These are phyloP conservation scores for Desoria tigrina DNA, from an alignment of 2,888 invertebrate genomes.

Conservation along the genomic window DNA sequence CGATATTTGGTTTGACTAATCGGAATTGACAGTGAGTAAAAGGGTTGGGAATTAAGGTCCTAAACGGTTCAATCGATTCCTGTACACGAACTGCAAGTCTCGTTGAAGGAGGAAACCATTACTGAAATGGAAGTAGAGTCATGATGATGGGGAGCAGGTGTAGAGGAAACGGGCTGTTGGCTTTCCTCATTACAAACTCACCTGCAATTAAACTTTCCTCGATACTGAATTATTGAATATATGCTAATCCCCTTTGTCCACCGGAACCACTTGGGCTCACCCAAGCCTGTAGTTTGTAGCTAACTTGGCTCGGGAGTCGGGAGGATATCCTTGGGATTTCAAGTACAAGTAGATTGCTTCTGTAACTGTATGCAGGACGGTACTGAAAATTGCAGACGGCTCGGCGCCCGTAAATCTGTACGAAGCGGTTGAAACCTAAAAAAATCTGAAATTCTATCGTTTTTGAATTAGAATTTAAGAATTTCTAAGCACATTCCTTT, in stretches of 20 bases:
- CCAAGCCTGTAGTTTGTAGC: no score
- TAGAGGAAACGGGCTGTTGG: slow-evolving; percentile 15
- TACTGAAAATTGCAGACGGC: no score
- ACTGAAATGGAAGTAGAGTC: background rate
- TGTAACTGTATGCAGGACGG: background rate
- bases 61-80: background rate
- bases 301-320: no score
- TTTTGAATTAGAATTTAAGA: no score
- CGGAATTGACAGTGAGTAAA: background rate
- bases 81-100: slow-evolving; percentile 1
- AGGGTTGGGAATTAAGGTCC: background rate
- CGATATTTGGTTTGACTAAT: background rate
- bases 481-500: no score
- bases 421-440: no score
- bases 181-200: slow-evolving; percentile 17
- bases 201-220: slow-evolving; percentile 5
- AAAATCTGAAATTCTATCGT: no score
- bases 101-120: background rate
- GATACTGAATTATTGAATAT: background rate
- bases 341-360: background rate
- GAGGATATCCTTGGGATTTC: background rate
- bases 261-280: no score
- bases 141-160: slow-evolving; percentile 17
- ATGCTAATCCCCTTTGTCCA: background rate
- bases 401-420: no score